Evolutionary conservation across 2,888 invertebrate genomes (phyloP), one percentile per base, ranked within the genome.

Genomic region (Stramonita haemastoma): DNA sequence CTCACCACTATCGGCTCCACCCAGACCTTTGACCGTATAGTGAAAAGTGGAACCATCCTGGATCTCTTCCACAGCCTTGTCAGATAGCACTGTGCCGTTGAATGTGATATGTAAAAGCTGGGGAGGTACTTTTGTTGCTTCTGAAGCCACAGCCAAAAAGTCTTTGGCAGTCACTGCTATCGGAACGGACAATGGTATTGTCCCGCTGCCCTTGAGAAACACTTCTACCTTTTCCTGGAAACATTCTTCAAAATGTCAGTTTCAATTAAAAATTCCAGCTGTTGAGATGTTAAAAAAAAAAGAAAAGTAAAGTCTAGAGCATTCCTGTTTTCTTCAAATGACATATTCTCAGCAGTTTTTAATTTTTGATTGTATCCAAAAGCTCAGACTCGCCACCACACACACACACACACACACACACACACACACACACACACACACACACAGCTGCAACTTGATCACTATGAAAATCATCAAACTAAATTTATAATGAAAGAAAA

Each of bases 1-100:
- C 73, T n/a, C n/a, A 73, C 73, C 73, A 73, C 11, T 13, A n/a
- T 73, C 73, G n/a, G 73, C n/a, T 73, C 73, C 73, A n/a, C 73
- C 73, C n/a, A 73, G 73, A 13, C 73, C 73, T 11, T 73, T 73
- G 0, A 73, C n/a, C 5, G 73, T 73, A n/a, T n/a, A 73, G 73
- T 73, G 73, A 22, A 73, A n/a, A n/a, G 73, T 73, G n/a, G 73
- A 17, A n/a, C 73, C 73, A 73, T 73, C 6, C 11, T 26, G 73
- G 73, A 73, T 73, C 5, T 26, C 73, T 73, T 11, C 8, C n/a
- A n/a, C n/a, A 73, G 46, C 46, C 46, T 46, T 46, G 46, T 73
- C n/a, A 26, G 73, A 73, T n/a, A 73, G 13, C 34, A 2, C 79
- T 19, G 19, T 36, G 8, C 79, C 34, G 2, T 15, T 32, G 5